Evolutionary conservation across 2,113 vertebrate genomes (phyloP), one percentile per base, ranked within the genome.

Genomic region (Pterocles orientalis): DNA sequence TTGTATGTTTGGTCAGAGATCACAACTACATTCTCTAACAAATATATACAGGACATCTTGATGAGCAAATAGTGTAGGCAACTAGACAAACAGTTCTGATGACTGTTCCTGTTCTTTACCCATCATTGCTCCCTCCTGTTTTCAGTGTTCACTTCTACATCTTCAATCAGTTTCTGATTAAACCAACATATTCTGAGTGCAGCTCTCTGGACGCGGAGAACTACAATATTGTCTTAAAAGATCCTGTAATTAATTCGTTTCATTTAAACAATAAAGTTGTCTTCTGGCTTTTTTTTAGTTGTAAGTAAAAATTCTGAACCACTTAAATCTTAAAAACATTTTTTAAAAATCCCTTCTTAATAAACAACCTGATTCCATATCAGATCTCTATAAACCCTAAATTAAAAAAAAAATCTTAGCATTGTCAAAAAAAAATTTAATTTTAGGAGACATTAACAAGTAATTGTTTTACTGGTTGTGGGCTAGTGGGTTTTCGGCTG

Each of bases 131-230:
- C 19, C 19, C 68, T 33, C 51, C 90, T 90, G 81, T 88, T 88
- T 83, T 41, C 41, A 45, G 50, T 78, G 60, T 80, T 82, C 6
- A 2, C 12, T 62, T 78, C 48, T 60, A 34, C 12, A 11, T 92
- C 64, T 93, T 96, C 82, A 61, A 28, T 78, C 54, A 45, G 33
- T 82, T 95, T 86, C 71, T 86, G 69, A 84, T 94, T 92, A 92
- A 86, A 88, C 73, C 43, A 51, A n/a, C 88, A 34, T 73, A 33
- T 86, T 86, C 34, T 51, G 51, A 86, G 39, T 56, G 54, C 25
- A 77, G 62, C 1, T 0, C 71, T 82, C 85, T 65, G 25, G n/a
- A 39, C 58, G 23, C 28, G 33, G 25, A 84, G 13, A 47, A 34
- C 28, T 48, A 84, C 15, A n/a, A 1, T 62, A 9, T 58, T 84